Conservation (phyloP, 2,888 invertebrate species). For the Tinea trinotella region DNA sequence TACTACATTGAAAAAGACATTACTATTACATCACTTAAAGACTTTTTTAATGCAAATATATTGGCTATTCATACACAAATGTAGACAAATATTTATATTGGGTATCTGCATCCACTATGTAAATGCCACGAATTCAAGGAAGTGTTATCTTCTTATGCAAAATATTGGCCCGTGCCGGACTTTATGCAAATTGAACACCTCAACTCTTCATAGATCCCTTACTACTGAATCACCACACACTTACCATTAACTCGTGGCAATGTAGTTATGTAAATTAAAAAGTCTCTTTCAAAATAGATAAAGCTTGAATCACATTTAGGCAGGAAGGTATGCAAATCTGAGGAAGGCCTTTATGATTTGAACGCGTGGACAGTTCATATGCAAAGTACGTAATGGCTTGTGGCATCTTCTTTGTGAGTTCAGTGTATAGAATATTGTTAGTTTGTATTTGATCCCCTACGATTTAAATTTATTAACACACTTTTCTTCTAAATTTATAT, state of each 20-base stretch:
- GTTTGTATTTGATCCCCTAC: not conserved
- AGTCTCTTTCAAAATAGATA: constrained; percentile 34
- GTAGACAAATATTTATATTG: constrained; percentile 20
- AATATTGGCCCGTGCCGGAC: constrained; percentile 67
- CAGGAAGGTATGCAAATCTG: constrained; percentile 55
- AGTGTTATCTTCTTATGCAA: constrained; percentile 65
- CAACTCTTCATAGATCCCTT: constrained; percentile 13
- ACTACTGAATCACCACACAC: constrained; percentile 3
- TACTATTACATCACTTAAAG: not conserved
- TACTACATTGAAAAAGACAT: too few species aligned
- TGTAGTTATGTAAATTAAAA: constrained; percentile 16
- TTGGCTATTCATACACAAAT: constrained; percentile 20
- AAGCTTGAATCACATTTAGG: constrained; percentile 42
- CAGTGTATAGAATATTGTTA: not conserved
- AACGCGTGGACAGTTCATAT: constrained; percentile 67
- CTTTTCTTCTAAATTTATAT: too few species aligned
- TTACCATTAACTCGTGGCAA: constrained; percentile 14
- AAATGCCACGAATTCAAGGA: constrained; percentile 48
- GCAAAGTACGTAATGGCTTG: constrained; percentile 52
- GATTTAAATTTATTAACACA: too few species aligned
- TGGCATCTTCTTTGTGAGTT: constrained; percentile 25
- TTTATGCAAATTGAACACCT: constrained; percentile 52
- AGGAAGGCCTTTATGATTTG: constrained; percentile 8
- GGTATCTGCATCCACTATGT: constrained; percentile 33
- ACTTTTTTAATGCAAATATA: not conserved